phyloP scores from a whole-genome alignment of 1,140 invertebrate species.

The Psilanteris sp. region DNA sequence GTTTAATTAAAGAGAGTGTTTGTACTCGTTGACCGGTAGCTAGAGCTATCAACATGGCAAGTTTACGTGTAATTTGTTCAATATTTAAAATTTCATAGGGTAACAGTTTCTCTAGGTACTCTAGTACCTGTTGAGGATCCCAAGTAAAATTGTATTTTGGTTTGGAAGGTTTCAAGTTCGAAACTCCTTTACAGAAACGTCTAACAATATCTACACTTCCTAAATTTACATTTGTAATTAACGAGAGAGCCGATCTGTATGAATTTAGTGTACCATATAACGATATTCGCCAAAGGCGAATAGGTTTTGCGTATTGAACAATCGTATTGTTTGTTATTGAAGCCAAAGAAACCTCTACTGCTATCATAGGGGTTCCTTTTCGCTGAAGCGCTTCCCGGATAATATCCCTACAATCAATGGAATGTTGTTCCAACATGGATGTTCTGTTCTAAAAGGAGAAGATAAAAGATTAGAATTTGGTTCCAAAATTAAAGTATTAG shows the following conservation, averaged over 20 bases:
- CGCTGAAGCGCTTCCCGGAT: constrained; percentile 1
- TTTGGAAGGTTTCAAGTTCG: constrained; percentile 25
- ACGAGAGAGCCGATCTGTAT: constrained; percentile 13
- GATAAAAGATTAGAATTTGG: constrained; percentile 7
- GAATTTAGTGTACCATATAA: no score
- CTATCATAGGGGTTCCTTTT: background rate
- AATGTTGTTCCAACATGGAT: constrained; percentile 14
- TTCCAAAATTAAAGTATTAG: constrained; percentile 3
- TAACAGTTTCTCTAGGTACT: background rate
- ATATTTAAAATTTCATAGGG: constrained; percentile 2
- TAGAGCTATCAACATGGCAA: constrained; percentile 17
- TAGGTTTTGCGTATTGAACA: constrained; percentile 25
- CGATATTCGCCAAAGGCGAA: no score
- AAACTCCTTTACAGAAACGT: constrained; percentile 35
- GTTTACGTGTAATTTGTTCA: background rate
- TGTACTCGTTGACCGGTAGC: constrained; percentile 22
- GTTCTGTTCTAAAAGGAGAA: constrained; percentile 7
- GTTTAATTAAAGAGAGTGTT: constrained; percentile 18
- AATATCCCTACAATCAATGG: constrained; percentile 8
- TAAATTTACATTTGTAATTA: constrained; percentile 13
- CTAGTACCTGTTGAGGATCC: constrained; percentile 25
- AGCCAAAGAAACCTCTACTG: constrained; percentile 4
- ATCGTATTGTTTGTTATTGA: no score
- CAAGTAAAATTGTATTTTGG: constrained; percentile 33
- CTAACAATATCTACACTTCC: no score